phyloP scores from a whole-genome alignment of 2,113 vertebrate species.

The Orthonyx spaldingii region DNA sequence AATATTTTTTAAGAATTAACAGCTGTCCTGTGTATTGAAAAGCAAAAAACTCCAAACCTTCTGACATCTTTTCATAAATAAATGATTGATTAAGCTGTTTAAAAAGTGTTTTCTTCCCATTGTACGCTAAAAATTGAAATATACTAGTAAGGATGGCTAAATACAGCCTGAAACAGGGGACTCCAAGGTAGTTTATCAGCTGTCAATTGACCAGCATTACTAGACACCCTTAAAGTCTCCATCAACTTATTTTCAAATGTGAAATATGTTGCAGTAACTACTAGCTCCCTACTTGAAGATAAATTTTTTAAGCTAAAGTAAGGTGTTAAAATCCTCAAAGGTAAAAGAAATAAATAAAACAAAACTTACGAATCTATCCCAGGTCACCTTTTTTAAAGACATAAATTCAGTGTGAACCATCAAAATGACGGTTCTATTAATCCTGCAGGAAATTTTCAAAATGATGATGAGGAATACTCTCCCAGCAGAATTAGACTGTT shows the following conservation, averaged over 20 bases:
- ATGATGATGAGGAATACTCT: background rate
- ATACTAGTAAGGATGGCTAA: background rate
- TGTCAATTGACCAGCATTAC: background rate
- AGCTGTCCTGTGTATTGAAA: background rate
- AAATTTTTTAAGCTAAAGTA: background rate
- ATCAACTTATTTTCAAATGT: background rate
- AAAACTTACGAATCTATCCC: background rate
- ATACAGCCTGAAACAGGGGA: background rate
- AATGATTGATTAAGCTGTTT: background rate
- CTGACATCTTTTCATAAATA: background rate
- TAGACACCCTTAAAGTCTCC: background rate
- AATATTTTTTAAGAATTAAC: background rate
- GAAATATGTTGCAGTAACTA: background rate
- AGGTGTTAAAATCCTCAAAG: background rate
- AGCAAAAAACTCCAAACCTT: background rate
- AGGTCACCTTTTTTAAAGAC: background rate
- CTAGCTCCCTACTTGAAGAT: background rate
- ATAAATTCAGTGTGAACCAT: background rate
- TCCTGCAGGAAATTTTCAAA: background rate
- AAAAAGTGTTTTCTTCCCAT: background rate
- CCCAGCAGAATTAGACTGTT: background rate
- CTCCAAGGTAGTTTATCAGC: background rate
- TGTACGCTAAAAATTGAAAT: background rate
- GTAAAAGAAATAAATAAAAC: background rate
- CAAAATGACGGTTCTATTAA: background rate